phyloP scores from a whole-genome alignment of 2,888 invertebrate genomes.

The Nebria salina region DNA sequence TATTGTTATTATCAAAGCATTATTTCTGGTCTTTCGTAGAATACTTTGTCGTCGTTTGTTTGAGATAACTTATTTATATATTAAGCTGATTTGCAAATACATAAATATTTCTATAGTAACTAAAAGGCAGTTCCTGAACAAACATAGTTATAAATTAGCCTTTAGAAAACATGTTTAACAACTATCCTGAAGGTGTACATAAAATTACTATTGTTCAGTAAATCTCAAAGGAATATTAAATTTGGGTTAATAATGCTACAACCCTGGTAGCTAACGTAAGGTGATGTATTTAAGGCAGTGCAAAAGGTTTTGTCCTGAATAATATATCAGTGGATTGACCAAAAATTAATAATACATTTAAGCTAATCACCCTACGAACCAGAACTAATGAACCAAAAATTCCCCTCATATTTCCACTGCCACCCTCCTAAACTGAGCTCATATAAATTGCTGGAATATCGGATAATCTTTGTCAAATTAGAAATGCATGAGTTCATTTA shows the following conservation, averaged over 20 bases:
- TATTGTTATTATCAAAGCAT: no score
- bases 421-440: not conserved
- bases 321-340: conserved; percentile 20
- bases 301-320: conserved; percentile 27
- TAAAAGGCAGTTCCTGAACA: no score
- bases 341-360: conserved; percentile 16
- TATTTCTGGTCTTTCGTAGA: no score
- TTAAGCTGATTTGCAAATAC: no score
- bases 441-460: not conserved
- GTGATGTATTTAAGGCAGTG: conserved; percentile 25
- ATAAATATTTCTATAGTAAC: no score
- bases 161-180: not conserved
- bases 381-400: conserved; percentile 2
- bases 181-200: not conserved
- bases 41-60: no score
- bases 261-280: conserved; percentile 5
- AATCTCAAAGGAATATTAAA: conserved; percentile 36
- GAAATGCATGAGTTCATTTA: not conserved
- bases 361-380: conserved; percentile 2
- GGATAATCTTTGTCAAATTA: not conserved
- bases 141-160: no score
- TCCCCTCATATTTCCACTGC: not conserved
- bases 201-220: conserved; percentile 13
- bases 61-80: no score
- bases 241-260: conserved; percentile 25